Percentiles rank a stretch among this genome's conserved stretches.
Evolutionary conservation across 2,888 invertebrate genomes (phyloP).

Genomic region (Caradrina clavipalpis): DNA sequence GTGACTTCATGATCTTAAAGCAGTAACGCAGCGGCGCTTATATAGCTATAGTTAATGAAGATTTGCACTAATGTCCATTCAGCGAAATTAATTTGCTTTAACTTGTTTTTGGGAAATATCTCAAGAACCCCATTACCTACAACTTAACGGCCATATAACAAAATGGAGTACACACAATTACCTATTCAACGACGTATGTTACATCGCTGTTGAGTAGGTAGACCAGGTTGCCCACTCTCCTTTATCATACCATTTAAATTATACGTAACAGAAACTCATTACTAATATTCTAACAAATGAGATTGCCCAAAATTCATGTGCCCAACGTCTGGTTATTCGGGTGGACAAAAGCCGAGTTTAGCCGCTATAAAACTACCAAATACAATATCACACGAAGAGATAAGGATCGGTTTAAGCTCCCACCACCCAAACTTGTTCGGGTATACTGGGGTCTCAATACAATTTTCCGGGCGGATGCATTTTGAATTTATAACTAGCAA

Average conservation of each 20-base stretch:
- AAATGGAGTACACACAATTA: no score
- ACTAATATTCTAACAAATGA: slow-evolving; percentile 70
- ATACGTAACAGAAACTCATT: slow-evolving; percentile 58
- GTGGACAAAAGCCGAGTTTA: slow-evolving; percentile 80
- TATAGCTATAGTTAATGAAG: no score
- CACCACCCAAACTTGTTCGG: slow-evolving; percentile 72
- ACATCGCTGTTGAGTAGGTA: no score
- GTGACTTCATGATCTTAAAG: no score
- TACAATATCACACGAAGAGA: slow-evolving; percentile 68
- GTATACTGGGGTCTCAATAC: slow-evolving; percentile 84
- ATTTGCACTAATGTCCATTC: no score
- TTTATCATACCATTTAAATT: slow-evolving; percentile 51
- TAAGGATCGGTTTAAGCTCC: slow-evolving; percentile 59
- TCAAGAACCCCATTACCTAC: no score
- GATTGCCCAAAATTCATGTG: slow-evolving; percentile 67
- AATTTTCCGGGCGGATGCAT: slow-evolving; percentile 89
- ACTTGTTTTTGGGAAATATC: no score
- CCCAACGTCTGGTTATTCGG: slow-evolving; percentile 72
- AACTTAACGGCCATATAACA: no score
- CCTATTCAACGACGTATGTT: no score
- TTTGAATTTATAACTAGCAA: slow-evolving; percentile 91
- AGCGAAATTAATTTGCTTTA: no score
- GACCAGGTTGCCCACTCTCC: no score
- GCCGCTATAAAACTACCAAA: slow-evolving; percentile 77
- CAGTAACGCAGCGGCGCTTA: no score